phyloP scores from a whole-genome alignment of 1,140 invertebrate genomes.

The Stratiolaelaps scimitus region DNA sequence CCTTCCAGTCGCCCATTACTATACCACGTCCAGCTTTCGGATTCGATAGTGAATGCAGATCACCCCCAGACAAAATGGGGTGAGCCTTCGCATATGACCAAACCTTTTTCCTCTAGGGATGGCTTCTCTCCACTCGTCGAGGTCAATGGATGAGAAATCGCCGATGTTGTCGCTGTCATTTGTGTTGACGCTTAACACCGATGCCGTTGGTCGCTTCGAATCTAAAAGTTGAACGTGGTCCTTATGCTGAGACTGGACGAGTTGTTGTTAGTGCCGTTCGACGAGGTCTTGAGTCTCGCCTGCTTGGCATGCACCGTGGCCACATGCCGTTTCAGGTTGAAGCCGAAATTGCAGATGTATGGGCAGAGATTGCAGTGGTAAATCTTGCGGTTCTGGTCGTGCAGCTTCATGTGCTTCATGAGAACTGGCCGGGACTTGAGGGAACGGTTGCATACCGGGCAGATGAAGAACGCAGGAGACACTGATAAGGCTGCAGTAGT shows the following conservation, averaged over 20 bases:
- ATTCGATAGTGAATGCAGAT: too few species aligned
- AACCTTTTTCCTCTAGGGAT: not conserved
- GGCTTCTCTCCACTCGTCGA: not conserved
- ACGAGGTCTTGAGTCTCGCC: not conserved
- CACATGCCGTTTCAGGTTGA: conserved; percentile 27
- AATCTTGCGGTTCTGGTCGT: conserved; percentile 21
- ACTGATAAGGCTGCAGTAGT: not conserved
- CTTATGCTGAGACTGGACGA: not conserved
- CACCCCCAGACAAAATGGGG: too few species aligned
- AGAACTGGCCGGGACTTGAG: conserved; percentile 23
- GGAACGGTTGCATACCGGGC: not conserved
- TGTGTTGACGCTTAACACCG: not conserved
- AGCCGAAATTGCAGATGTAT: conserved; percentile 25
- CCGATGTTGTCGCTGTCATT: not conserved
- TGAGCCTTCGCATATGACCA: not conserved
- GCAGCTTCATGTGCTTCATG: conserved; percentile 28
- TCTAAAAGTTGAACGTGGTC: conserved; percentile 25
- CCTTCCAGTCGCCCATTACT: too few species aligned
- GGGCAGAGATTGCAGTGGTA: conserved; percentile 21
- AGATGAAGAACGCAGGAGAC: conserved; percentile 7
- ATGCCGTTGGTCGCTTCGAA: too few species aligned
- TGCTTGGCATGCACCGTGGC: conserved; percentile 19
- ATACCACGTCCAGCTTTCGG: too few species aligned
- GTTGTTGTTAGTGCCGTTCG: conserved; percentile 12
- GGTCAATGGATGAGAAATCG: not conserved